Base-by-base conservation (phyloP, 2,888 invertebrate species). In the Timandra comae region DNA sequence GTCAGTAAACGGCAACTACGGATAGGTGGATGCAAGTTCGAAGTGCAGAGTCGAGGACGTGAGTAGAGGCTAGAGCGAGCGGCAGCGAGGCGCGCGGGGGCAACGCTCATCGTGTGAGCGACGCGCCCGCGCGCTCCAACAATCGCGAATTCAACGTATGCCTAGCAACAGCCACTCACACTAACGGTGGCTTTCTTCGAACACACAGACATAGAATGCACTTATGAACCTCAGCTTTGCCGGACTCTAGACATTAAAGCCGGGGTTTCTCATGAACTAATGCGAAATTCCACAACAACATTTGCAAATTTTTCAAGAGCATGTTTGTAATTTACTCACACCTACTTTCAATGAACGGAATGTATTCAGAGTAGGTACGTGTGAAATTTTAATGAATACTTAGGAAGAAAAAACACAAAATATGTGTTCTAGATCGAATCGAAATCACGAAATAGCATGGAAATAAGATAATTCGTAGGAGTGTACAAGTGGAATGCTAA, bases 81-180 rank as follows among this genome's bases (percentile, higher is more conserved):
- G 48, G 52, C 52, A 57, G 47, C 29, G 12, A 40, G 55, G 52
- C 54, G 16, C n/a, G 56, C 65, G 77, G 71, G 81, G 82, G 81
- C 82, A 82, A 82, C 68, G 82, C 63, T 80, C 81, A 80, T 74
- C 82, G 82, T 82, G 82, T 81, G 82, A 82, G 79, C 79, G 75
- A 56, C 66, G 72, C 16, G 1, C 70, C 73, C 62, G 71, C 73
- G 67, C 63, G 62, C 55, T 52, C 63, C 66, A 73, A 78, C 81
- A 77, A 78, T 80, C 74, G 82, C 81, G 69, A 81, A 80, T 77
- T 71, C 77, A 73, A 66, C 68, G 64, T 70, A 70, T 71, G 75
- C 81, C 73, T 81, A 74, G 81, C 79, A 82, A 82, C 81, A 79
- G 62, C 63, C 72, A 66, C 72, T 67, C 70, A 68, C 69, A 69